These are phyloP conservation scores for Passer montanus DNA, from an alignment of 2,113 vertebrate genomes.

Conservation along the genomic window DNA sequence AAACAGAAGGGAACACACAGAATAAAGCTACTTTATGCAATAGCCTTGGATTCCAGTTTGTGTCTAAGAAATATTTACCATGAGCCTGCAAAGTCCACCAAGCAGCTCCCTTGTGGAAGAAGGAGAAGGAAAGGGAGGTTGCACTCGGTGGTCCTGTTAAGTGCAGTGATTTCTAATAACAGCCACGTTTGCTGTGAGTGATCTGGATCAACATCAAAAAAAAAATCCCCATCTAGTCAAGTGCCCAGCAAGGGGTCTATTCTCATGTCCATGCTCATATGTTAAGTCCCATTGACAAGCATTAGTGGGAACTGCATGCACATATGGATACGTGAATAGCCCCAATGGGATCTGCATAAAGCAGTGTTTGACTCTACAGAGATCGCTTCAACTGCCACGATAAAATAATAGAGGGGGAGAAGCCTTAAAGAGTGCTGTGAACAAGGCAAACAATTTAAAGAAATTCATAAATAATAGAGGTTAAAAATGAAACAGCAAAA, in stretches of 20 bases:
- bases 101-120: not conserved
- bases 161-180: slow-evolving; percentile 30
- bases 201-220: slow-evolving; percentile 53
- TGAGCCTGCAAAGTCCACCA: not conserved
- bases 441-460: not conserved
- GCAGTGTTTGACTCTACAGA: not conserved
- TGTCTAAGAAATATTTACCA: not conserved
- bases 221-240: not conserved
- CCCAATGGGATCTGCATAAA: slow-evolving; percentile 39
- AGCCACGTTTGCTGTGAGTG: not conserved
- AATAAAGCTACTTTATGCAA: not conserved
- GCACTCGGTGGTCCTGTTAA: not conserved
- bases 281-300: slow-evolving; percentile 55
- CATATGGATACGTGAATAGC: slow-evolving; percentile 47
- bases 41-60: not conserved
- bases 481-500: not conserved
- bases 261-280: slow-evolving; percentile 49
- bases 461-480: not conserved
- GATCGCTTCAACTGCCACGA: not conserved
- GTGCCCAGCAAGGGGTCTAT: slow-evolving; percentile 56
- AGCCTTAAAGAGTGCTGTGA: not conserved
- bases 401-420: not conserved
- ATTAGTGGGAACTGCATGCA: slow-evolving; percentile 40
- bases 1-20: not conserved
- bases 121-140: not conserved